These are phyloP conservation scores for Sesia apiformis DNA, from an alignment of 2,888 invertebrate genomes.

Conservation along the genomic window DNA sequence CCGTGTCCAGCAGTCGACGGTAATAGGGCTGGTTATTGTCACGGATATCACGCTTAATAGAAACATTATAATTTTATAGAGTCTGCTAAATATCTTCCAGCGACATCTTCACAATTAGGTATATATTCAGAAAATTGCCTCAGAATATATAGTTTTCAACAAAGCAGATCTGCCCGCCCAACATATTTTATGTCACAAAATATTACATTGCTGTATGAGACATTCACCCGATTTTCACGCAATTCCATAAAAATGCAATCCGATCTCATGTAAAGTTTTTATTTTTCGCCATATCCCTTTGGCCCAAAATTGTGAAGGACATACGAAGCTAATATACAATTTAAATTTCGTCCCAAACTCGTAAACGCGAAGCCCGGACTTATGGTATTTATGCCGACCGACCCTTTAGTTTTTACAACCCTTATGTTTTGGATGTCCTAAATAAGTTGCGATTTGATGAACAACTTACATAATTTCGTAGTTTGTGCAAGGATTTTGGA, in stretches of 20 bases:
- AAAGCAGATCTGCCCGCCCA: no score
- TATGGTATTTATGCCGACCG: slow-evolving; percentile 21
- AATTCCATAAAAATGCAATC: slow-evolving; percentile 36
- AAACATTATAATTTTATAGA: no score
- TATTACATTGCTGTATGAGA: slow-evolving; percentile 5
- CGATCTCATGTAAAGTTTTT: slow-evolving; percentile 40
- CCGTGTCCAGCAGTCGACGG: no score
- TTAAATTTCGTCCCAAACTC: slow-evolving; percentile 51
- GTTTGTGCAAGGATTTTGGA: background rate
- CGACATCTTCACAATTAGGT: no score
- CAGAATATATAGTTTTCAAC: no score
- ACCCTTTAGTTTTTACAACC: slow-evolving; percentile 47
- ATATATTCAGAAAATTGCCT: no score
- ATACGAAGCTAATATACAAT: slow-evolving; percentile 47
- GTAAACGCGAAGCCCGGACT: slow-evolving; percentile 31
- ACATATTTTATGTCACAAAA: background rate
- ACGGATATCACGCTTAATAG: no score
- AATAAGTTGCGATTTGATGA: slow-evolving; percentile 34
- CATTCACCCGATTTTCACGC: slow-evolving; percentile 27
- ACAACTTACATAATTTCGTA: slow-evolving; percentile 25
- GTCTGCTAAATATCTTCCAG: no score
- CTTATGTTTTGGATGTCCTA: slow-evolving; percentile 22
- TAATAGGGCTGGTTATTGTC: no score
- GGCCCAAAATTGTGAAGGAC: slow-evolving; percentile 21
- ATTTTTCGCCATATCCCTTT: slow-evolving; percentile 31